These are phyloP conservation scores for Polyommatus iphigenia DNA, from an alignment of 2,888 invertebrate genomes.

Conservation along the genomic window DNA sequence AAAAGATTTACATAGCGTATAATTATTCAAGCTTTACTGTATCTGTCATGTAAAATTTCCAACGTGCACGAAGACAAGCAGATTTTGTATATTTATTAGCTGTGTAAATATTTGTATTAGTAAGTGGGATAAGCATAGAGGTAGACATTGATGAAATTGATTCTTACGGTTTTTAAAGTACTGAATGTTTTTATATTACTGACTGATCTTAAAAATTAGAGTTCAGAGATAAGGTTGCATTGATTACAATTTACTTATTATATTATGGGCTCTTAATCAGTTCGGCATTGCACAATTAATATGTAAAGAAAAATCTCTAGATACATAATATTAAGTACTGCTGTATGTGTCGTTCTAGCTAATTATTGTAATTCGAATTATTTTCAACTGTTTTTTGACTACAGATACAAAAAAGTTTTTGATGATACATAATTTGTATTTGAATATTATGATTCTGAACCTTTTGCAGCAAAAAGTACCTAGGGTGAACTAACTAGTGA, in stretches of 20 bases:
- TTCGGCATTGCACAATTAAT: constrained; percentile 1
- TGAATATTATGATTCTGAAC: too few species aligned
- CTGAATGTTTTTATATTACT: not conserved
- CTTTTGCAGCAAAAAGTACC: not conserved
- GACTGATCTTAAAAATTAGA: not conserved
- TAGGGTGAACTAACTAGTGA: not conserved
- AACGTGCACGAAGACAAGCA: not conserved
- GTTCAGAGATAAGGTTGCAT: not conserved
- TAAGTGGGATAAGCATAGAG: too few species aligned
- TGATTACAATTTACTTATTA: too few species aligned
- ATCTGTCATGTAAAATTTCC: not conserved
- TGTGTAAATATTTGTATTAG: not conserved
- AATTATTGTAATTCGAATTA: not conserved
- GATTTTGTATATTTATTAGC: not conserved
- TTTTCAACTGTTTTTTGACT: not conserved
- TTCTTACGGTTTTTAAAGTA: too few species aligned
- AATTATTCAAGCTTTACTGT: too few species aligned
- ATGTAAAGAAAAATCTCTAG: constrained; percentile 11
- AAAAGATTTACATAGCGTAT: not conserved
- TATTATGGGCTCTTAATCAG: not conserved
- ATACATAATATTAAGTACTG: not conserved
- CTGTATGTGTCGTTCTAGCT: not conserved
- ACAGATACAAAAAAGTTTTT: not conserved
- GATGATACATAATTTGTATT: too few species aligned
- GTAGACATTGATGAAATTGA: too few species aligned